phyloP scores from a whole-genome alignment of 2,797 vertebrate species.

The Stomatorhinus walkeri region DNA sequence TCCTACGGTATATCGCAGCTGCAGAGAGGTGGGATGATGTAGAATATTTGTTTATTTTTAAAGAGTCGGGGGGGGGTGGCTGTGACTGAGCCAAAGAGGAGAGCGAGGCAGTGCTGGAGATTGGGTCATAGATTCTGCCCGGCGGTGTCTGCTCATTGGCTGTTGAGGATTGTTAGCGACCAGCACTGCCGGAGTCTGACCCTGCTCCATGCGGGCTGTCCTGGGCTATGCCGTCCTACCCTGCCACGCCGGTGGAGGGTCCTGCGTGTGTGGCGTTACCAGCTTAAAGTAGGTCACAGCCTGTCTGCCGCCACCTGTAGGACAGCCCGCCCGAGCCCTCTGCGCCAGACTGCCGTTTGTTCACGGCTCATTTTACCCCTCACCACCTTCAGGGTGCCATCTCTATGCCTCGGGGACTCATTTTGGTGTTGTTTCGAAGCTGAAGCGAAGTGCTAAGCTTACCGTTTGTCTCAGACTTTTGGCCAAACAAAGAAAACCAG shows the following conservation, averaged over 20 bases:
- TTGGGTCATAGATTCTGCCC: neutral
- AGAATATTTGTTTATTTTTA: neutral
- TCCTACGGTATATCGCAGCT: neutral
- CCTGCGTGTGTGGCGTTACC: neutral
- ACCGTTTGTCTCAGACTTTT: neutral
- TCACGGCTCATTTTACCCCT: neutral
- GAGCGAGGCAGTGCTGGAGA: neutral
- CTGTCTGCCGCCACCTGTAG: neutral
- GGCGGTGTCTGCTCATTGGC: neutral
- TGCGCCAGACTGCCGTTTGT: neutral
- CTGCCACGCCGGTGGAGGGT: neutral
- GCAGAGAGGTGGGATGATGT: neutral
- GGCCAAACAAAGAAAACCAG: neutral
- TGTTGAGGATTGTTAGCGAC: neutral
- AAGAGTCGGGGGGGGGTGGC: neutral
- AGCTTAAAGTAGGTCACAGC: neutral
- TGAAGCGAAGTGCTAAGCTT: neutral
- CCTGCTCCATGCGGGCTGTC: neutral
- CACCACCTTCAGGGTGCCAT: neutral
- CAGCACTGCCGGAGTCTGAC: neutral
- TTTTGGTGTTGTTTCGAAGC: neutral
- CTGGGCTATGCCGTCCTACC: neutral
- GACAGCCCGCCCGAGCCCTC: neutral
- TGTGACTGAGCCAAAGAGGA: neutral
- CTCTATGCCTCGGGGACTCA: neutral